These are phyloP conservation scores for Phaenicophaeus curvirostris DNA, from an alignment of 2,797 vertebrate genomes.

Conservation along the genomic window DNA sequence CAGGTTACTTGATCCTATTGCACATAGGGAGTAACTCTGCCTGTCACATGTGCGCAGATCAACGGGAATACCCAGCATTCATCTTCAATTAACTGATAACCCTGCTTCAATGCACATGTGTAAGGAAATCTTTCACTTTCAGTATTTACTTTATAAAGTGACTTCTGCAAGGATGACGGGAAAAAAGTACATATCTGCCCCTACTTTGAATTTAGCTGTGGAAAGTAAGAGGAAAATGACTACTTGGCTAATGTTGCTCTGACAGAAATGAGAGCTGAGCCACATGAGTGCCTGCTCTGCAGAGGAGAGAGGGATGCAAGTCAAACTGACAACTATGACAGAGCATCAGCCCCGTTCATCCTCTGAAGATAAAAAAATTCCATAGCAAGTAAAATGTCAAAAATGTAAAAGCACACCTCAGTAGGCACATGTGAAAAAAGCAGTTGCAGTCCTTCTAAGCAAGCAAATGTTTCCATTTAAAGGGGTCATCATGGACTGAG, in stretches of 20 bases:
- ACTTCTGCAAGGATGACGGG: neutral
- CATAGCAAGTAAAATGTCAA: neutral
- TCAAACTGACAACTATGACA: neutral
- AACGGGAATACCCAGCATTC: neutral
- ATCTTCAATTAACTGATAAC: neutral
- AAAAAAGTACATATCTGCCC: neutral
- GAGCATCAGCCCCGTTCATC: neutral
- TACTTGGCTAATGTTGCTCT: neutral
- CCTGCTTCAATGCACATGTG: fast-evolving
- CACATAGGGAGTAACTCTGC: neutral
- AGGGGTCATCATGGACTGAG: neutral
- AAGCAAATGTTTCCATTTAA: neutral
- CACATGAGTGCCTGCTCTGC: neutral
- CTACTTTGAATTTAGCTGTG: neutral
- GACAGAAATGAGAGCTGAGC: neutral
- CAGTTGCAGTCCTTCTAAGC: neutral
- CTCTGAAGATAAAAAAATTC: neutral
- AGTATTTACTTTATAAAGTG: neutral
- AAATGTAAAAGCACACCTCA: neutral
- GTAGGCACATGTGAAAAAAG: conserved; percentile 11
- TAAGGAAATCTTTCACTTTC: neutral
- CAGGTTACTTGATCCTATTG: neutral
- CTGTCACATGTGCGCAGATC: neutral
- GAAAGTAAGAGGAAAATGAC: neutral
- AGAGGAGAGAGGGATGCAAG: neutral